These are phyloP conservation scores for Acomys russatus DNA, from an alignment of 2,797 vertebrate species.

Conservation along the genomic window DNA sequence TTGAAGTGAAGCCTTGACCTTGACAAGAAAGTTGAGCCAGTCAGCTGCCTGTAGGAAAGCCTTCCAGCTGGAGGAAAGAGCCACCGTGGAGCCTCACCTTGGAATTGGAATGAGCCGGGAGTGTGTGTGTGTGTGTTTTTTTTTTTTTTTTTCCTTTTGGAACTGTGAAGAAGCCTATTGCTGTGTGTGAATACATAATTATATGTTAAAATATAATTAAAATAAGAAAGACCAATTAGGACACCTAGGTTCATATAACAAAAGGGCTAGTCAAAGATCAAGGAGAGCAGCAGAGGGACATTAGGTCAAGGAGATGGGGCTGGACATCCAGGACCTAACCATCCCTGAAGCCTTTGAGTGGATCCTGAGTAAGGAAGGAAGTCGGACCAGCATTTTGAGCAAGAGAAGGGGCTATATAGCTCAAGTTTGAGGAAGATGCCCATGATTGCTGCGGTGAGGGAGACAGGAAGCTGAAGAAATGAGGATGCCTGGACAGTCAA, in stretches of 20 bases:
- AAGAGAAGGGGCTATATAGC: not conserved
- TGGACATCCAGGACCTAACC: not conserved
- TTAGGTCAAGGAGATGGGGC: not conserved
- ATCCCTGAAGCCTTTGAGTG: not conserved
- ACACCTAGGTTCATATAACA: not conserved
- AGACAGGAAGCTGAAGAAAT: not conserved
- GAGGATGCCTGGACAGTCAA: not conserved
- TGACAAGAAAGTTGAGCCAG: not conserved
- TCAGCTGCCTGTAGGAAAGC: not conserved
- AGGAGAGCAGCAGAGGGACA: not conserved
- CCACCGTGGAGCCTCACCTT: not conserved
- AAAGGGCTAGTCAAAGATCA: not conserved
- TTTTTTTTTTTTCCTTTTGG: not conserved
- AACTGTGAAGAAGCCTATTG: not conserved
- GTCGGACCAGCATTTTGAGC: not conserved
- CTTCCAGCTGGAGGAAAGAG: not conserved
- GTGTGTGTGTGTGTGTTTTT: too few relatives aligned
- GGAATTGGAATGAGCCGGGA: not conserved
- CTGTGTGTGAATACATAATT: not conserved
- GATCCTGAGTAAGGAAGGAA: not conserved
- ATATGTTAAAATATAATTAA: not conserved
- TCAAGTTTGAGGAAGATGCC: not conserved
- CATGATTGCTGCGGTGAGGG: not conserved
- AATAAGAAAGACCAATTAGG: not conserved
- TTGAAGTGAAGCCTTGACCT: not conserved